Evolutionary conservation across 2,888 invertebrate species (phyloP).

Genomic region (Mesorhabditis belari): DNA sequence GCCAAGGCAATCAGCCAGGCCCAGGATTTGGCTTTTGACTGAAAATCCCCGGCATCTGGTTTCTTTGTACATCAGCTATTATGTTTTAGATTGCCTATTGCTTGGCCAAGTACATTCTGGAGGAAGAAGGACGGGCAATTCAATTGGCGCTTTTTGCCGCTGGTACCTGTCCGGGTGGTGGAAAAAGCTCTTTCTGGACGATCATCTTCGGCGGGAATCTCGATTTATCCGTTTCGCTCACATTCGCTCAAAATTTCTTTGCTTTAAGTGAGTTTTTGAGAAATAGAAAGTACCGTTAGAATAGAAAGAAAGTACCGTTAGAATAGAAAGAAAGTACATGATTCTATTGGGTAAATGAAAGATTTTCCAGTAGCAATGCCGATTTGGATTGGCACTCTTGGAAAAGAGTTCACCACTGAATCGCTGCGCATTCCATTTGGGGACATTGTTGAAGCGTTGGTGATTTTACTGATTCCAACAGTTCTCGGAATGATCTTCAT

Average conservation of each 20-base stretch:
- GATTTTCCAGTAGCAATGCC: conserved; percentile 74
- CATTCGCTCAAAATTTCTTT: conserved; percentile 75
- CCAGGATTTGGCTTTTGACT: too few species aligned
- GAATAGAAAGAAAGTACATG: too few species aligned
- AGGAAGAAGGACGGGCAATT: conserved; percentile 11
- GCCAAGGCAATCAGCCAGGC: too few species aligned
- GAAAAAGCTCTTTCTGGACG: conserved; percentile 90
- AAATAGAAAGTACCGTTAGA: not conserved
- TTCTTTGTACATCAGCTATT: too few species aligned
- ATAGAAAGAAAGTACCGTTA: not conserved
- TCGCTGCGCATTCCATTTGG: conserved; percentile 60
- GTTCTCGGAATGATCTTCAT: conserved; percentile 56
- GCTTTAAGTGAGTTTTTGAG: conserved; percentile 67
- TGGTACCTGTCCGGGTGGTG: conserved; percentile 63
- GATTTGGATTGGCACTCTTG: conserved; percentile 80
- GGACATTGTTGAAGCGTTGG: conserved; percentile 62
- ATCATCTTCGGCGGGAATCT: conserved; percentile 81
- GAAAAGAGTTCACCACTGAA: conserved; percentile 66
- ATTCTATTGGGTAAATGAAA: not conserved
- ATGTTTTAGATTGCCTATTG: conserved; percentile 9
- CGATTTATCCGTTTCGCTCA: conserved; percentile 86
- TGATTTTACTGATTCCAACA: conserved; percentile 72
- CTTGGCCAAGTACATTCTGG: conserved; percentile 12
- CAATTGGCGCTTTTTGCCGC: conserved; percentile 52
- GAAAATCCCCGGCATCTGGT: too few species aligned